Evolutionary conservation across 2,797 vertebrate genomes (phyloP).

Genomic region (Sebastes variabilis): DNA sequence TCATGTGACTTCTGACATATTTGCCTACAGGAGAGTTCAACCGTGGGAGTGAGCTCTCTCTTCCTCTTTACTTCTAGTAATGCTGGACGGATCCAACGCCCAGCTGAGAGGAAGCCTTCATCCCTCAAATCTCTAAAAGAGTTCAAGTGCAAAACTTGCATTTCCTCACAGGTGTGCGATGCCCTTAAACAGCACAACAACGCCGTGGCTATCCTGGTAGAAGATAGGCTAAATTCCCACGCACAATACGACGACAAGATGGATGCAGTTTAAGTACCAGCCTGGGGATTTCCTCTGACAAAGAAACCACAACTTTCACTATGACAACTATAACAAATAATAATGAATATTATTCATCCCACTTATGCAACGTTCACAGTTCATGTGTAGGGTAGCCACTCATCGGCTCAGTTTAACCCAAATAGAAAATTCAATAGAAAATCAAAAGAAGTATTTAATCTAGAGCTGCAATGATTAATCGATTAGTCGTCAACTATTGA

Average conservation of each 20-base stretch:
- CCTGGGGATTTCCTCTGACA: constrained; percentile 27
- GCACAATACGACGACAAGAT: not conserved
- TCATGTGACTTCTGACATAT: not conserved
- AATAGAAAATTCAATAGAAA: too few relatives aligned
- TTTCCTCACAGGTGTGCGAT: constrained; percentile 6
- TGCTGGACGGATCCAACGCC: not conserved
- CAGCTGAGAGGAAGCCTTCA: not conserved
- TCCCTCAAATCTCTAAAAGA: not conserved
- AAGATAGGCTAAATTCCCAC: not conserved
- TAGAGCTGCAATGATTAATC: too few relatives aligned
- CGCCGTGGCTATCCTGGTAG: not conserved
- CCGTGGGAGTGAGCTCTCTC: not conserved
- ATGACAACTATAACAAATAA: not conserved
- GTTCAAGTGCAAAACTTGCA: not conserved
- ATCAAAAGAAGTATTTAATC: not conserved
- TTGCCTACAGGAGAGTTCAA: not conserved
- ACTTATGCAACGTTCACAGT: not conserved
- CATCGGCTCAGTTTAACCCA: not conserved
- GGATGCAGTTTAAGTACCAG: not conserved
- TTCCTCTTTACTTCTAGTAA: not conserved
- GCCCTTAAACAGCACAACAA: constrained; percentile 27
- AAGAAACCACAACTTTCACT: not conserved
- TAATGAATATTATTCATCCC: not conserved
- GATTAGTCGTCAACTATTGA: too few relatives aligned
- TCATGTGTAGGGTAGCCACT: too few relatives aligned